phyloP scores from a whole-genome alignment of 2,888 invertebrate genomes.

The Brachyopa scutellaris region DNA sequence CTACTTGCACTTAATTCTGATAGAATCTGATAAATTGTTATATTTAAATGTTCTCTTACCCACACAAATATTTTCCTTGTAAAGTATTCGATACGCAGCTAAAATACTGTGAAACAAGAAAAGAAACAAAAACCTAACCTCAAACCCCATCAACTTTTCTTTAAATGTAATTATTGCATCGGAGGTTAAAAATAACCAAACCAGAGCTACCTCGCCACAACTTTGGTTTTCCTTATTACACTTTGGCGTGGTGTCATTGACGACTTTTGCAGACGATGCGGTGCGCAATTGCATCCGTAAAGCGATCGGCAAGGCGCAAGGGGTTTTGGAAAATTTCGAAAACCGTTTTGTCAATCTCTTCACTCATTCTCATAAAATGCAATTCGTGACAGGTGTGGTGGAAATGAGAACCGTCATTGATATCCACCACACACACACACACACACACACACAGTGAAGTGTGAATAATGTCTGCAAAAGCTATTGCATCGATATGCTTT shows the following conservation, averaged over 20 bases:
- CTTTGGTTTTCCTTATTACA: slow-evolving; percentile 19
- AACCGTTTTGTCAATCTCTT: neutral
- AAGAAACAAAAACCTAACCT: neutral
- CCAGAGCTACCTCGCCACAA: slow-evolving; percentile 12
- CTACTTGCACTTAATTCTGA: too few relatives aligned
- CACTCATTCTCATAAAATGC: neutral
- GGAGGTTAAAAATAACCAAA: slow-evolving; percentile 41
- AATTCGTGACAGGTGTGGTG: too few relatives aligned
- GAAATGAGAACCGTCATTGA: too few relatives aligned
- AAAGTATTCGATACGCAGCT: too few relatives aligned
- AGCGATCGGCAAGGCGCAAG: neutral
- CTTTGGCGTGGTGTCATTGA: slow-evolving; percentile 11
- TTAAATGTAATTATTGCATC: slow-evolving; percentile 3
- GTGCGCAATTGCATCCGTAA: neutral
- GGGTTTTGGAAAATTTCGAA: neutral
- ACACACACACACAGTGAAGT: too few relatives aligned
- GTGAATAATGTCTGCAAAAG: slow-evolving; percentile 22
- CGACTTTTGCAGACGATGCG: neutral
- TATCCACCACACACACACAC: too few relatives aligned
- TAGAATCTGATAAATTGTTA: too few relatives aligned
- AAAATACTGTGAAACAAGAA: neutral
- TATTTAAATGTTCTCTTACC: too few relatives aligned
- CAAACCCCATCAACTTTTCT: slow-evolving; percentile 18
- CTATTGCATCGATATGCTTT: slow-evolving; percentile 10
- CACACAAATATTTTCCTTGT: too few relatives aligned